Conservation (phyloP, 2,888 invertebrate genomes). For the Calliphora vomitoria region DNA sequence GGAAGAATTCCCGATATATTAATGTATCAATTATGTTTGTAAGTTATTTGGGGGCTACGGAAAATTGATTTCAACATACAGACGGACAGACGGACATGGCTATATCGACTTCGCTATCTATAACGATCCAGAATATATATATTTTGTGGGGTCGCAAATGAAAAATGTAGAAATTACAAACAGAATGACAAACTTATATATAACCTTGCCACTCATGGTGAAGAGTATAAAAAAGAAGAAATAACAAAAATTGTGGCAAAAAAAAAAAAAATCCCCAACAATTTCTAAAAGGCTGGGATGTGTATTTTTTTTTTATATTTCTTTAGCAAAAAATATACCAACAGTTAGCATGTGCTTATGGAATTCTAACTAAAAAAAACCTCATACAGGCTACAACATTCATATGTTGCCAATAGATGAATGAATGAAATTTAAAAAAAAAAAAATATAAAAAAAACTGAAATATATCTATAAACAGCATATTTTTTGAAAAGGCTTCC, state of each 20-base stretch:
- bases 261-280: slow-evolving; percentile 5
- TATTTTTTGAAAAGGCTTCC: slow-evolving; percentile 50
- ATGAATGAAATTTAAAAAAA: slow-evolving; percentile 48
- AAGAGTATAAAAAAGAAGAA: slow-evolving; percentile 50
- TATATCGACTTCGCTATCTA: too few species aligned
- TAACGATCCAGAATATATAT: too few species aligned
- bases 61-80: too few species aligned
- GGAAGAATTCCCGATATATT: too few species aligned
- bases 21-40: too few species aligned
- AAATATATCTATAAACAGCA: slow-evolving; percentile 70
- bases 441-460: slow-evolving; percentile 53
- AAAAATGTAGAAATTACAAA: too few species aligned
- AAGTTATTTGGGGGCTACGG: too few species aligned
- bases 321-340: slow-evolving; percentile 52
- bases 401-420: slow-evolving; percentile 65
- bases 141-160: too few species aligned
- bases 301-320: neutral
- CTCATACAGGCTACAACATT: slow-evolving; percentile 50
- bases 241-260: slow-evolving; percentile 46
- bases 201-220: too few species aligned
- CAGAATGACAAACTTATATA: too few species aligned
- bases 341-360: slow-evolving; percentile 76
- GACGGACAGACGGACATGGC: too few species aligned
- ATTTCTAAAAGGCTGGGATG: slow-evolving; percentile 32
- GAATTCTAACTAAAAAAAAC: slow-evolving; percentile 67